phyloP scores from a whole-genome alignment of 2,888 invertebrate species.

The Tenthredo mesomela region DNA sequence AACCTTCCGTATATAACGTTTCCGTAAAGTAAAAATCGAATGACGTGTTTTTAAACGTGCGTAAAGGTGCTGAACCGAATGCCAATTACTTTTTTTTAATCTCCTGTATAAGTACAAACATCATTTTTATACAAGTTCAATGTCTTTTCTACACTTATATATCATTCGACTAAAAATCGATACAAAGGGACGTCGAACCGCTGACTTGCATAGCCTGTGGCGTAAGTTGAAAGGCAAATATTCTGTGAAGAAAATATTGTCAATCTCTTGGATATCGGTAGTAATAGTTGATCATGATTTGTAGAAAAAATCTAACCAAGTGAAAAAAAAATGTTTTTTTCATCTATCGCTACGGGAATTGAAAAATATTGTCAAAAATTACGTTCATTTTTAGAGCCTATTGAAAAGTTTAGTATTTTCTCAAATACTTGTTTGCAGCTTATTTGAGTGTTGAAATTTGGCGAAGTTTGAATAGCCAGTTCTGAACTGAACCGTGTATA shows the following conservation, averaged over 20 bases:
- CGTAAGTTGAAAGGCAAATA: not conserved
- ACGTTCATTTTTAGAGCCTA: not conserved
- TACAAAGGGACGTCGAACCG: not conserved
- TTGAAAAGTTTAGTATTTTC: not conserved
- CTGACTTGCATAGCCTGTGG: not conserved
- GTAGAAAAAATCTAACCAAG: not conserved
- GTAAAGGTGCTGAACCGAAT: not conserved
- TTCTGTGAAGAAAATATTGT: not conserved
- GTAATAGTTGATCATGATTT: not conserved
- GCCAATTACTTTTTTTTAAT: slow-evolving; percentile 1
- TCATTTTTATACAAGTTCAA: not conserved
- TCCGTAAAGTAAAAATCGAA: not conserved
- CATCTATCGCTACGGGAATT: not conserved
- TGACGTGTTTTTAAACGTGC: not conserved
- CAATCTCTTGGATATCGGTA: not conserved
- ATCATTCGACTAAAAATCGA: not conserved
- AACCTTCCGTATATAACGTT: not conserved
- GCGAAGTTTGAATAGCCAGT: not conserved
- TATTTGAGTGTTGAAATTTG: not conserved
- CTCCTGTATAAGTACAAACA: not conserved
- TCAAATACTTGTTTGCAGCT: not conserved
- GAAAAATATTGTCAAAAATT: not conserved
- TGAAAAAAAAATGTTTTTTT: not conserved
- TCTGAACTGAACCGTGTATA: not conserved
- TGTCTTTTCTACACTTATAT: not conserved